phyloP scores from a whole-genome alignment of 53 echinoderm and acorn worm species.

The Holothuria leucospilota region DNA sequence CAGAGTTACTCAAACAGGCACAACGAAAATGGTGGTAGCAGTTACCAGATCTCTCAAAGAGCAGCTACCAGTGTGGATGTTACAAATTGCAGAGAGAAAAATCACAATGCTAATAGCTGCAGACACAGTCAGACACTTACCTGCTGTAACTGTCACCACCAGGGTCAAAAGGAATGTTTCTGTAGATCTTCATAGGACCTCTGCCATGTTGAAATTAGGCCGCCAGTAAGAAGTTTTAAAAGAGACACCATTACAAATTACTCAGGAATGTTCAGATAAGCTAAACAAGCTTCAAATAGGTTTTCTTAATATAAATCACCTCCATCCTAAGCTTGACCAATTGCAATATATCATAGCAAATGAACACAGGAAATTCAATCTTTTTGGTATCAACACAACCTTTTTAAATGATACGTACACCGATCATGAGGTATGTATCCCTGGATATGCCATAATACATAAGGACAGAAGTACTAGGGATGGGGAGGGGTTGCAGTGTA shows the following conservation, averaged over 20 bases:
- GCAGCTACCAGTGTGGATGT: constrained; percentile 1
- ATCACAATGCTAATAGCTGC: not conserved
- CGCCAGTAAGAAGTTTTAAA: no score
- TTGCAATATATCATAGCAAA: no score
- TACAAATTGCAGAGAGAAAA: not conserved
- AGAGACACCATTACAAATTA: not conserved
- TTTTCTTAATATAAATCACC: not conserved
- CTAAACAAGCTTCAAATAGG: constrained; percentile 6
- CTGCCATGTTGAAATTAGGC: not conserved
- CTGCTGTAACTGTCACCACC: constrained; percentile 4
- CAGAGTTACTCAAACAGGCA: not conserved
- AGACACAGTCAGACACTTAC: not conserved
- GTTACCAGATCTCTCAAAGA: not conserved
- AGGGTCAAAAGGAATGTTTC: constrained; percentile 2
- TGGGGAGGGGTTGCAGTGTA: no score
- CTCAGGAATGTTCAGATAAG: not conserved
- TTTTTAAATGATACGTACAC: no score
- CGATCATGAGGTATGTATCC: no score
- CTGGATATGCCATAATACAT: no score
- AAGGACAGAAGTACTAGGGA: no score
- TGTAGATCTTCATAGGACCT: constrained; percentile 1
- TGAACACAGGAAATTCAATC: no score
- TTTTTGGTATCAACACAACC: no score
- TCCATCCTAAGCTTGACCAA: not conserved
- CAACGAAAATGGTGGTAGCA: not conserved